Conservation (phyloP, 2,797 vertebrate genomes). For the Lagorchestes hirsutus region DNA sequence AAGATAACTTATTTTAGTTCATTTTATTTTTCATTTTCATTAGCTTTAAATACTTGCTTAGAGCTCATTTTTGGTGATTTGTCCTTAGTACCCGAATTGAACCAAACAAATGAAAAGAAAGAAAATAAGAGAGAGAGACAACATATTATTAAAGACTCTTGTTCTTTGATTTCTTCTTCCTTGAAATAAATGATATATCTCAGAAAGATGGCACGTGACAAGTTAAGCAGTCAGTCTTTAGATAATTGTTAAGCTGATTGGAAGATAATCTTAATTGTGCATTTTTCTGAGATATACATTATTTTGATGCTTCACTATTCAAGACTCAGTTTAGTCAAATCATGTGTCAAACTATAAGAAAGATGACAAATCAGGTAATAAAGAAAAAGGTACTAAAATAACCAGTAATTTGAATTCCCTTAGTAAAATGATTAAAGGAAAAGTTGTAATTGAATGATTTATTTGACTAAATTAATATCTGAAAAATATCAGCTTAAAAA, state of each 20-base stretch:
- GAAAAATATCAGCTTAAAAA: background rate
- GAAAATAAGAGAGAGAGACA: background rate
- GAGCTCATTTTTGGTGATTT: background rate
- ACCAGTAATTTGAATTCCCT: conserved; percentile 1
- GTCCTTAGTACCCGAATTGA: conserved; percentile 17
- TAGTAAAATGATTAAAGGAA: background rate
- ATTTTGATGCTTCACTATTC: background rate
- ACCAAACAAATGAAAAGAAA: conserved; percentile 1
- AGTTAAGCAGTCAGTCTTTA: conserved; percentile 17
- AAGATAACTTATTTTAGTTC: background rate
- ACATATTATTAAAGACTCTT: background rate
- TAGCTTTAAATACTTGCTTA: background rate
- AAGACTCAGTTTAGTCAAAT: conserved; percentile 5
- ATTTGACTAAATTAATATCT: background rate
- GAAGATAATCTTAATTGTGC: conserved; percentile 8
- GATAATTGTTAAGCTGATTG: background rate
- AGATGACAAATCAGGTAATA: background rate
- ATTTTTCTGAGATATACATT: conserved; percentile 15
- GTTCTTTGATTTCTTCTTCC: conserved; percentile 4
- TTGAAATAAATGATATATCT: conserved; percentile 8
- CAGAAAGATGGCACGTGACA: background rate
- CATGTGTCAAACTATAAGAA: conserved; percentile 13
- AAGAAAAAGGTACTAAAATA: conserved; percentile 6
- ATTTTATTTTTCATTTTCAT: background rate
- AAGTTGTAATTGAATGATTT: background rate